A percentile compares a stretch with the other conserved stretches of the same genome.
Conservation (phyloP, 2,888 invertebrate genomes). For the Drosophila anomalata region DNA sequence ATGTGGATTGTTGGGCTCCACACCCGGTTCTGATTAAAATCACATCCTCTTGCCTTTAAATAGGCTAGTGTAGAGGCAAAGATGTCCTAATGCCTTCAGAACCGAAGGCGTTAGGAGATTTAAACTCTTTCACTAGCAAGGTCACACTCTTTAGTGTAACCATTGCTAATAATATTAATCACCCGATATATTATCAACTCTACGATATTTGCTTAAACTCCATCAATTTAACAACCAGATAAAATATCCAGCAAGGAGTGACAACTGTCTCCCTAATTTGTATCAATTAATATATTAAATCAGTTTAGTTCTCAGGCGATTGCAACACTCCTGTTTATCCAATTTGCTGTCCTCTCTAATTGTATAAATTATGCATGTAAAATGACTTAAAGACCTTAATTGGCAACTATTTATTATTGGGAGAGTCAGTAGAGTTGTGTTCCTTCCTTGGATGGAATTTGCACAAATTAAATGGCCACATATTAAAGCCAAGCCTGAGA, state of each 20-base stretch:
- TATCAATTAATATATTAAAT: background rate
- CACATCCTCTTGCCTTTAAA: too few relatives aligned
- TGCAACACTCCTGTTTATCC: background rate
- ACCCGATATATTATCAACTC: too few relatives aligned
- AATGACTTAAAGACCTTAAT: background rate
- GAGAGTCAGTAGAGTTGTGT: background rate
- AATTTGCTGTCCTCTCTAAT: background rate
- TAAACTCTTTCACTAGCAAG: too few relatives aligned
- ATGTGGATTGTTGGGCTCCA: too few relatives aligned
- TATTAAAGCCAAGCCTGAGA: background rate
- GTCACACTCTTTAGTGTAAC: too few relatives aligned
- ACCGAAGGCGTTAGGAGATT: too few relatives aligned
- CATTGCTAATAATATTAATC: too few relatives aligned
- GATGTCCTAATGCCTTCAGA: too few relatives aligned
- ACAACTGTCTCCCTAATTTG: background rate
- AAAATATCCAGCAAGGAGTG: background rate
- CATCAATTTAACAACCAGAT: background rate
- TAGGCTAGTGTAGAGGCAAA: too few relatives aligned
- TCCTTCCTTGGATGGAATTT: background rate
- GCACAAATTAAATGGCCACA: slow-evolving; percentile 12
- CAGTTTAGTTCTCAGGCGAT: background rate
- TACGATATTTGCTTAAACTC: too few relatives aligned
- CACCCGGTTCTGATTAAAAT: too few relatives aligned
- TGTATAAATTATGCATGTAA: background rate
- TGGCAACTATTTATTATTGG: slow-evolving; percentile 6